Conservation (phyloP, 1,140 invertebrate species). For the Eriosoma lanigerum region DNA sequence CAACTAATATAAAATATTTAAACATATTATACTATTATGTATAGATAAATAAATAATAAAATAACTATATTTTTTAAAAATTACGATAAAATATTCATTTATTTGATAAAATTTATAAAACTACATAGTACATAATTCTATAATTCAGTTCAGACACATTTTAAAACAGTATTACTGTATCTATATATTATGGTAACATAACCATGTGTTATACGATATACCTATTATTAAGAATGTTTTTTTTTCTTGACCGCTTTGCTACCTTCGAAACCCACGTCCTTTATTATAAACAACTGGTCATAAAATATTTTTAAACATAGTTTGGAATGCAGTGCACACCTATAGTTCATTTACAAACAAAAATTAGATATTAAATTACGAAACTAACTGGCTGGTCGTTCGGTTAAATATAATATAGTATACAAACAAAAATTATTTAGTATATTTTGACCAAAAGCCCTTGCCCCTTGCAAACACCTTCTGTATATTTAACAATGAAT, state of each 20-base stretch:
- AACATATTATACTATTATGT: no score
- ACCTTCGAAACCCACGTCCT: slow-evolving; percentile 24
- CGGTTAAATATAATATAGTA: background rate
- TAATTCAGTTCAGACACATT: background rate
- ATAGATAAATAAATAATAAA: no score
- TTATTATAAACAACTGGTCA: slow-evolving; percentile 10
- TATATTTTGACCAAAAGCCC: slow-evolving; percentile 11
- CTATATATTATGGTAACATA: background rate
- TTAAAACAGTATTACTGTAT: background rate
- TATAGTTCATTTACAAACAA: slow-evolving; percentile 11
- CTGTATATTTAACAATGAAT: background rate
- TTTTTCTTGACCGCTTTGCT: background rate
- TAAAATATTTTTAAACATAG: slow-evolving; percentile 25
- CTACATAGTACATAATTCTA: background rate
- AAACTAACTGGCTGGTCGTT: background rate
- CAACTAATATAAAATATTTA: no score
- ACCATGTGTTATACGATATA: background rate
- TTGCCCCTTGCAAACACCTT: background rate
- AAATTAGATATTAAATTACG: background rate
- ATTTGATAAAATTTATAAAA: background rate
- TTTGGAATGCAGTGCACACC: background rate
- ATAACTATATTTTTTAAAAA: no score
- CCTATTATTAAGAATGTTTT: slow-evolving; percentile 16
- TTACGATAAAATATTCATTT: background rate
- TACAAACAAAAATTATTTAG: background rate